phyloP scores from a whole-genome alignment of 2,113 vertebrate species.

The Caranx melampygus region DNA sequence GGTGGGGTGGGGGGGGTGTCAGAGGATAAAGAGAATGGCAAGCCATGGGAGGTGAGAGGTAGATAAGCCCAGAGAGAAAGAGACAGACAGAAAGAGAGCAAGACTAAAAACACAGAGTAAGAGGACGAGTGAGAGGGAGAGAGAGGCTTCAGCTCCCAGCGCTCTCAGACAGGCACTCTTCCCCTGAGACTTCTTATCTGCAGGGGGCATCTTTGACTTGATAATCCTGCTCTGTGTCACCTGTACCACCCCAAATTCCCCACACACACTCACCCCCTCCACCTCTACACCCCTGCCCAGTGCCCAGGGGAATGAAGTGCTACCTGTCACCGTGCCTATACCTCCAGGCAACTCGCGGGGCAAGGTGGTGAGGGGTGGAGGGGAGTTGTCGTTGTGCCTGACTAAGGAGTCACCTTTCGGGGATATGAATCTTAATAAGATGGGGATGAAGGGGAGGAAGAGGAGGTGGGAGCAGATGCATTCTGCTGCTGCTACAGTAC shows the following conservation, averaged over 20 bases:
- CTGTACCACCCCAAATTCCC: constrained; percentile 62
- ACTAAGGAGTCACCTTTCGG: constrained; percentile 86
- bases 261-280: constrained; percentile 24
- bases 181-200: constrained; percentile 80
- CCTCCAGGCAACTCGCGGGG: constrained; percentile 80
- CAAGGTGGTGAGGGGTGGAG: constrained; percentile 55
- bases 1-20: constrained; percentile 40
- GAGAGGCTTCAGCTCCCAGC: constrained; percentile 67
- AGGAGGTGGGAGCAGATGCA: constrained; percentile 53
- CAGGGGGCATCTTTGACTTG: constrained; percentile 84
- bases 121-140: constrained; percentile 57
- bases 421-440: constrained; percentile 87
- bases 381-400: constrained; percentile 75
- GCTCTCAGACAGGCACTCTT: constrained; percentile 66
- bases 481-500: constrained; percentile 49
- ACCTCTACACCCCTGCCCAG: constrained; percentile 64
- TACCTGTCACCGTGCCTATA: constrained; percentile 84
- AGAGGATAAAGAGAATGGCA: constrained; percentile 67
- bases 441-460: constrained; percentile 49
- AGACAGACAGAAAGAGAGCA: constrained; percentile 53
- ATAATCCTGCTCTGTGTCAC: constrained; percentile 79
- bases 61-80: constrained; percentile 55
- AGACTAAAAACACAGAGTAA: constrained; percentile 51
- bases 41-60: constrained; percentile 59
- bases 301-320: constrained; percentile 73